Percentiles rank a stretch among this genome's conserved stretches.
Conservation (phyloP, 2,888 invertebrate species). For the Lasioglossum vierecki region DNA sequence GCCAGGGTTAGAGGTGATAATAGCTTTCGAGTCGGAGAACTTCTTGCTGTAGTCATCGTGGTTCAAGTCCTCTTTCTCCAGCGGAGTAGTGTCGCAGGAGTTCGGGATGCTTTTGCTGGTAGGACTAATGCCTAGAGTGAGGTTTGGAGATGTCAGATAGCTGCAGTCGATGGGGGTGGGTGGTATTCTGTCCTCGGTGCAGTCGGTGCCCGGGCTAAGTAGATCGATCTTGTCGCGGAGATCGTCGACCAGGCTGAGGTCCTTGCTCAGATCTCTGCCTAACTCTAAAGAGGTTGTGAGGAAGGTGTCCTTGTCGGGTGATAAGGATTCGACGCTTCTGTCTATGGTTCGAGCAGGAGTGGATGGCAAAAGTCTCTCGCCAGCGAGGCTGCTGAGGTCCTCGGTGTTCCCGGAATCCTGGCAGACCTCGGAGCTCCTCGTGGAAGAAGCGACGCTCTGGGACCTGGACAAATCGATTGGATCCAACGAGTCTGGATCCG, state of each 20-base stretch:
- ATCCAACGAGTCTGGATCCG: constrained; percentile 39
- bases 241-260: constrained; percentile 65
- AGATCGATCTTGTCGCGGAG: constrained; percentile 64
- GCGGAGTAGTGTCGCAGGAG: not conserved
- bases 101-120: constrained; percentile 43
- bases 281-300: constrained; percentile 65
- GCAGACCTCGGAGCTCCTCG: constrained; percentile 73
- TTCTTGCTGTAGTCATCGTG: not conserved
- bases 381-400: constrained; percentile 77
- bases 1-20: constrained; percentile 69
- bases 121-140: constrained; percentile 68
- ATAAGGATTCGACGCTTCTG: constrained; percentile 74
- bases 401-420: constrained; percentile 81
- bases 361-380: constrained; percentile 76
- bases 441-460: constrained; percentile 33
- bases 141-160: constrained; percentile 68
- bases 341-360: constrained; percentile 78
- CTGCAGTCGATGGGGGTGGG: constrained; percentile 68
- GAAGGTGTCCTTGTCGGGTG: constrained; percentile 73
- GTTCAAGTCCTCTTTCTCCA: not conserved
- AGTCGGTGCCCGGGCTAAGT: constrained; percentile 70
- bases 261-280: constrained; percentile 58
- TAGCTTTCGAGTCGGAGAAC: constrained; percentile 19
- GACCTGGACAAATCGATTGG: constrained; percentile 35
- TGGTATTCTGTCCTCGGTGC: constrained; percentile 73